Base-by-base conservation (phyloP, 2,888 invertebrate species). In the Melieria crassipennis region DNA sequence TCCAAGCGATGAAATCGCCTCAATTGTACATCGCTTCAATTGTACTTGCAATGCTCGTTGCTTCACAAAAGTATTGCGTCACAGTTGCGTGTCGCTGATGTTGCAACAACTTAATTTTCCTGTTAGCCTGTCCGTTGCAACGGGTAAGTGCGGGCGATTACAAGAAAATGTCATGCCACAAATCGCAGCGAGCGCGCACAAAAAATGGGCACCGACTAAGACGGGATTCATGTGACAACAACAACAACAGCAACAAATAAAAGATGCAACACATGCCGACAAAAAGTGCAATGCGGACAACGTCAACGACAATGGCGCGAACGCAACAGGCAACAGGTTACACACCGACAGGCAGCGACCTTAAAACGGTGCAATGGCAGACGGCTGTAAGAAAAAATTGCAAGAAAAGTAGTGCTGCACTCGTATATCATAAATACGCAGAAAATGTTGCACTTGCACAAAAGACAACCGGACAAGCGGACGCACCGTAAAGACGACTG, bases 361-460 rank as follows among this genome's bases (percentile, higher is more conserved):
- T 13, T 11, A 43, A 7, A 43, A 42, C n/a, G 65, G 11, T 42
- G 30, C 11, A 30, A 30, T 30, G 30, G 30, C 30, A 30, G 30
- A 30, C 30, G 30, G 2, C 30, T 30, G 30, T 30, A 30, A 30
- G 30, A 30, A 30, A 30, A 30, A 30, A 30, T 30, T 30, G 30
- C 30, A 30, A 3, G 3, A 30, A 30, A 30, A 30, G 30, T 30
- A 30, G 30, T 30, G 30, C 30, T 61, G 65, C 66, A 71, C 63
- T 68, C 63, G 52, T 63, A 81, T 80, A 80, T 80, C 82, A 80
- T 82, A 80, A 80, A 80, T 81, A 80, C 80, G 80, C 82, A 80
- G 82, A 80, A 82, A 30, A 30, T 30, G 30, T 30, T 30, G 30
- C 30, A 30, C 30, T 30, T 30, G 30, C 30, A 30, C 30, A 30